These are phyloP conservation scores for Tenualosa ilisha DNA, from an alignment of 2,797 vertebrate genomes.

Conservation along the genomic window DNA sequence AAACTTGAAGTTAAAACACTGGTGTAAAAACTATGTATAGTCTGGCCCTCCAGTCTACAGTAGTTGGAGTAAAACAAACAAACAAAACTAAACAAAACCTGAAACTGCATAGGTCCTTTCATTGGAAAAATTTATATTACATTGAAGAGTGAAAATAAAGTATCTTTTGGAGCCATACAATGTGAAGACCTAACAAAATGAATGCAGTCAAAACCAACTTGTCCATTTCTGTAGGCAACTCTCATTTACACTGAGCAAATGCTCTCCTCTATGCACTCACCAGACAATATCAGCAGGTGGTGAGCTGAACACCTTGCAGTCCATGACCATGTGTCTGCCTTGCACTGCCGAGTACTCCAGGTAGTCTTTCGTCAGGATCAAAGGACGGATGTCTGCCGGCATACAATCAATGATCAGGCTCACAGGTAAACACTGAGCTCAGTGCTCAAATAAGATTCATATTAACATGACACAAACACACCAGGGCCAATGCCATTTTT, in stretches of 20 bases:
- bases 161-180: too few species aligned
- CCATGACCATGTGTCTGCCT: conserved; percentile 73
- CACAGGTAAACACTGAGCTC: background rate
- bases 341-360: conserved; percentile 79
- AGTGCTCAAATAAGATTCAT: too few species aligned
- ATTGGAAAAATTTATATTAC: too few species aligned
- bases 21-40: too few species aligned
- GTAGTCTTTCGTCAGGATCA: conserved; percentile 82
- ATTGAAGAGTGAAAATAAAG: too few species aligned
- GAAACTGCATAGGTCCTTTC: too few species aligned
- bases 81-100: too few species aligned
- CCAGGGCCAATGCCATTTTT: background rate
- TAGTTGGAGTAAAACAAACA: too few species aligned
- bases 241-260: background rate
- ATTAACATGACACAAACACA: background rate
- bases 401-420: background rate
- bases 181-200: too few species aligned
- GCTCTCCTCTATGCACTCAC: conserved; percentile 67
- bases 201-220: background rate
- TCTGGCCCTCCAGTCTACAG: too few species aligned
- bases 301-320: conserved; percentile 87
- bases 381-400: conserved; percentile 80
- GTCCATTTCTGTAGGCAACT: background rate
- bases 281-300: conserved; percentile 81
- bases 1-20: too few species aligned